Evolutionary conservation across 2,797 vertebrate genomes (phyloP).

Genomic region (Acanthurus leucopareius): DNA sequence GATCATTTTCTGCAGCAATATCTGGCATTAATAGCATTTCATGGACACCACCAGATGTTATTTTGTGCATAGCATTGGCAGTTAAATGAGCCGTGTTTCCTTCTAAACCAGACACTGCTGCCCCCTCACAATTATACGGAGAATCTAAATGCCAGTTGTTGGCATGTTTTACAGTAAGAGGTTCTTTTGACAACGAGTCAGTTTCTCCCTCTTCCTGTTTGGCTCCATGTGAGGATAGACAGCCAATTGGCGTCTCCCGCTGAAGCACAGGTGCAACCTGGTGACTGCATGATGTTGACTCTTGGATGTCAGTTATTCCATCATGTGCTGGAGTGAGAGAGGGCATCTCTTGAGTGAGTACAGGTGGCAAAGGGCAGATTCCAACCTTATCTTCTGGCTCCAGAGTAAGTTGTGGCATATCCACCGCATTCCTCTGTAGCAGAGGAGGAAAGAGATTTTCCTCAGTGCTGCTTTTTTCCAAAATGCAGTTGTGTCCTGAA

Average conservation of each 20-base stretch:
- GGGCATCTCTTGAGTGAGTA: slow-evolving; percentile 87
- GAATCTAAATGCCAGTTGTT: slow-evolving; percentile 65
- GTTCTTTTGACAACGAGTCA: slow-evolving; percentile 46
- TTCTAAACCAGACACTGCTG: slow-evolving; percentile 44
- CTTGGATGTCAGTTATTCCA: slow-evolving; percentile 40
- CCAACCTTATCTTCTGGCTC: slow-evolving; percentile 75
- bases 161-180: slow-evolving; percentile 37
- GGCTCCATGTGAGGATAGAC: slow-evolving; percentile 35
- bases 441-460: slow-evolving; percentile 70
- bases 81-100: slow-evolving; percentile 56
- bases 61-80: slow-evolving; percentile 57
- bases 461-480: slow-evolving; percentile 51
- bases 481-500: slow-evolving; percentile 42
- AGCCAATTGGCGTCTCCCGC: slow-evolving; percentile 71
- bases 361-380: slow-evolving; percentile 75
- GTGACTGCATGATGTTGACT: slow-evolving; percentile 44
- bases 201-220: slow-evolving; percentile 39
- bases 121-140: slow-evolving; percentile 43
- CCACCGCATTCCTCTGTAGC: slow-evolving; percentile 68
- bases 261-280: slow-evolving; percentile 81
- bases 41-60: slow-evolving; percentile 59
- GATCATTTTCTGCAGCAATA: slow-evolving; percentile 49
- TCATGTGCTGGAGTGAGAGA: slow-evolving; percentile 84
- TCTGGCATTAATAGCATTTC: slow-evolving; percentile 58
- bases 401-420: slow-evolving; percentile 87